Evolutionary conservation across 2,888 invertebrate species (phyloP), one percentile per base, ranked within the genome.

Genomic region (Cheilosia variabilis): DNA sequence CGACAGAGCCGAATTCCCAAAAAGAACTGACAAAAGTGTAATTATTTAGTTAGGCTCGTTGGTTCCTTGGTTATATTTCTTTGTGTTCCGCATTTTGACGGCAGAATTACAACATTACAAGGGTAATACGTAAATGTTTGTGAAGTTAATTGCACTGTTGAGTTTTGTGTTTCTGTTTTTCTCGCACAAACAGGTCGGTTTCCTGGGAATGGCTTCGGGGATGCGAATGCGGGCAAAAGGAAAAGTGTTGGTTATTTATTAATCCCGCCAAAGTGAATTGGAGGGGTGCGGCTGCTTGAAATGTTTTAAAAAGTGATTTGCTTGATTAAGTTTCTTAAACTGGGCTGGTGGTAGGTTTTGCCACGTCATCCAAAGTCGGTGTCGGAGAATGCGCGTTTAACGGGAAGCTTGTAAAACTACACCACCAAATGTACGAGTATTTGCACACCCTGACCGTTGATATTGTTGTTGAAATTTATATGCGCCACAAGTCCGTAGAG

Each of bases 81-180:
- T 31, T 55, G 66, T 10, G 66, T 19, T 58, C 9, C 27, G 17
- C 27, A 58, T 66, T 69, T 69, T 52, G 31, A 60, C 47, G 66
- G 58, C 13, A 22, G 45, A 60, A 68, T 45, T 53, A 43, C 43
- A 63, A 17, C 66, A 58, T 66, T 60, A 68, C 68, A 43, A 43
- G 50, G 58, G 58, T 66, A 68, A 60, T 76, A 27, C 52, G 19
- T 52, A 68, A 60, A 76, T 68, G 58, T 68, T 68, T 76, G 68
- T 66, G 60, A 68, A 60, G 53, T 76, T 68, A 60, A 76, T 60
- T 52, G 68, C 52, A 53, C 63, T 15, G 43, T 68, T 52, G 52
- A 17, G 41, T 62, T 43, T 47, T 60, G 10, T 50, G 50, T 55
- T 72, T 27, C 72, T 62, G 10, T 45, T 57, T 15, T 41, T 71